These are phyloP conservation scores for Fissipunctia ypsillon DNA, from an alignment of 2,888 invertebrate species.

Conservation along the genomic window DNA sequence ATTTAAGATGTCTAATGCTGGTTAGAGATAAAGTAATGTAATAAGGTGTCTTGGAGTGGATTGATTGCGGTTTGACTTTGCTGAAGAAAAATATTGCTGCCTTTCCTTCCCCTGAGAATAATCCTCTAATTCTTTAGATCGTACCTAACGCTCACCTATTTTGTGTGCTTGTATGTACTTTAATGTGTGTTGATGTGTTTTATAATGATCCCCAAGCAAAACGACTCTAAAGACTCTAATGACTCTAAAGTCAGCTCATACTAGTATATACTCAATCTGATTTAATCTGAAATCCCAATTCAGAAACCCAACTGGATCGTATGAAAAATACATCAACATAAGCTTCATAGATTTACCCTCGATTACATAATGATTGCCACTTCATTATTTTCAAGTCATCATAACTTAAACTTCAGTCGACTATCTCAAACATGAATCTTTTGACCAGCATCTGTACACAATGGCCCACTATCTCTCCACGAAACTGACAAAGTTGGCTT, in stretches of 20 bases:
- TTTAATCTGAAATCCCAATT: not conserved
- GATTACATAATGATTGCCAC: too few relatives aligned
- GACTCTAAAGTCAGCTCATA: too few relatives aligned
- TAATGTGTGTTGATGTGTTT: too few relatives aligned
- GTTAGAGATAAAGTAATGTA: slow-evolving; percentile 22
- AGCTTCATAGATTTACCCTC: too few relatives aligned
- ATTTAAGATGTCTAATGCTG: slow-evolving; percentile 31
- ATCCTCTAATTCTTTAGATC: not conserved
- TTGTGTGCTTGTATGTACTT: not conserved
- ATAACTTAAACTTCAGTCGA: slow-evolving; percentile 14
- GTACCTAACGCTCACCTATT: too few relatives aligned
- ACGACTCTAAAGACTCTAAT: too few relatives aligned
- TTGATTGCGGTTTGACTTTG: not conserved
- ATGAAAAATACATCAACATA: too few relatives aligned
- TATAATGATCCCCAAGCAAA: too few relatives aligned
- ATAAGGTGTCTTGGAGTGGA: slow-evolving; percentile 2
- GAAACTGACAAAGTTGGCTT: slow-evolving; percentile 53
- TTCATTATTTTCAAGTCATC: slow-evolving; percentile 18
- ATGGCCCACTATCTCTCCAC: slow-evolving; percentile 43
- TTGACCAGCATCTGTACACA: slow-evolving; percentile 53
- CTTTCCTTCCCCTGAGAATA: not conserved
- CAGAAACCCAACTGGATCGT: not conserved
- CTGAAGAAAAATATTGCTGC: not conserved
- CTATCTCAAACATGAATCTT: slow-evolving; percentile 38
- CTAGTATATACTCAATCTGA: too few relatives aligned